Evolutionary conservation across 35 echinoderm and acorn worm species (phyloP), one percentile per base, ranked within the genome.

Genomic region (Strongylocentrotus purpuratus): DNA sequence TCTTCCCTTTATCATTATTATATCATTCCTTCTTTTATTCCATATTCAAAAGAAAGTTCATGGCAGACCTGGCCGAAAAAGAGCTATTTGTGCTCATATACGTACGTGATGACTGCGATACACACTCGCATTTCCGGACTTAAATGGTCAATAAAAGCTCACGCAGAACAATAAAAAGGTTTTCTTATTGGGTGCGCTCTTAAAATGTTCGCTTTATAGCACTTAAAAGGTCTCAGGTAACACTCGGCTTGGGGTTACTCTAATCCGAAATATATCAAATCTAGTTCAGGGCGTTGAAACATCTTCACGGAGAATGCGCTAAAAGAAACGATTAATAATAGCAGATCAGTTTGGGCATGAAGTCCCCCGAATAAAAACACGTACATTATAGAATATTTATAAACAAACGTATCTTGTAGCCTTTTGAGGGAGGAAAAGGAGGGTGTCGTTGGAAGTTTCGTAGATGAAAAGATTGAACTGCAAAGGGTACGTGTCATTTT

Each of bases 281-380:
- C 65, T 28, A 78, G 65, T 78, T 78, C 22, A 78, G 25, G 25
- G 65, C 25, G 65, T 8, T n/a, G 65, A 78, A 78, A 78, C 65
- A 78, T 78, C 65, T 28, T 28, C 25, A 78, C 22, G 22, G 28
- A 28, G 65, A n/a, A 78, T 78, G 65, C 65, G 65, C 28, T 78
- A 28, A 78, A 78, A 78, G 65, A 78, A 78, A 28, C 65, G 65
- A 78, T 78, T 78, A 78, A 78, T 78, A 78, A 78, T 78, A 78
- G 20, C 65, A 78, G 65, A 78, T 78, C 65, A 78, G 65, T 78
- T 78, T 78, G 28, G 65, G 20, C 65, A 78, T n/a, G 65, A 28
- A 78, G 20, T 78, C 65, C 65, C 7, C 65, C 65, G 11, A 55
- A 12, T 78, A 78, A 78, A 78, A 78, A 28, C 18, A 22, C 65